A percentile compares a stretch with the other conserved stretches of the same genome.
These are phyloP conservation scores for Apomyelois bistriatella DNA, from an alignment of 2,888 invertebrate genomes.

Conservation along the genomic window DNA sequence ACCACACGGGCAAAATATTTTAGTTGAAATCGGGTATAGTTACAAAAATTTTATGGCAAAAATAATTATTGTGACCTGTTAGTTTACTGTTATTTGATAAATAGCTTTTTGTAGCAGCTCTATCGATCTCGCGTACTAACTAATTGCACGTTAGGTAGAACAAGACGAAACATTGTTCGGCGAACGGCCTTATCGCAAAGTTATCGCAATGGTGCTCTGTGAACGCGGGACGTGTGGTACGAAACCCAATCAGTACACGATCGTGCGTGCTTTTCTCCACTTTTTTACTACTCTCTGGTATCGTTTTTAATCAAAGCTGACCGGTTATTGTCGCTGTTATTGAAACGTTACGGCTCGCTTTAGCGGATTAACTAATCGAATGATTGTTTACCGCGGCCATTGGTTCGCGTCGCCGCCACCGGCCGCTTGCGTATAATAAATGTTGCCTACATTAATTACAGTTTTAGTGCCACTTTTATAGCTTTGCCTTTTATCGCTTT, in stretches of 20 bases:
- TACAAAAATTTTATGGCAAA: no score
- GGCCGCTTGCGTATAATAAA: slow-evolving; percentile 62
- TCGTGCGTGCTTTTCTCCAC: slow-evolving; percentile 19
- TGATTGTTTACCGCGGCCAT: slow-evolving; percentile 58
- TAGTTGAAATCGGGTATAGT: no score
- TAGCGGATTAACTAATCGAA: slow-evolving; percentile 64
- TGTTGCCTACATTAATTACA: slow-evolving; percentile 69
- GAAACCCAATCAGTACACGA: slow-evolving; percentile 13
- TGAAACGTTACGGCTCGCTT: slow-evolving; percentile 44
- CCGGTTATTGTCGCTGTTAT: slow-evolving; percentile 39
- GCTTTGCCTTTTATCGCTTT: slow-evolving; percentile 59
- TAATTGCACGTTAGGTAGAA: slow-evolving; percentile 4
- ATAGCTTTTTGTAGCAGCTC: neutral
- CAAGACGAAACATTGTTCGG: slow-evolving; percentile 6
- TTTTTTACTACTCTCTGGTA: slow-evolving; percentile 38
- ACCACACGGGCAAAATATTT: no score
- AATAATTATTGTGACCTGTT: no score
- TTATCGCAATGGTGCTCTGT: slow-evolving; percentile 8
- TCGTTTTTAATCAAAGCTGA: slow-evolving; percentile 51
- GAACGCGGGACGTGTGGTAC: slow-evolving; percentile 8
- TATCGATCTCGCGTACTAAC: neutral
- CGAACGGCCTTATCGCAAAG: slow-evolving; percentile 7
- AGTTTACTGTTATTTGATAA: no score
- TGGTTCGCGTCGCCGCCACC: slow-evolving; percentile 50
- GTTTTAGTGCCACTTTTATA: slow-evolving; percentile 67